phyloP scores from a whole-genome alignment of 1,140 invertebrate genomes.

The Cyclina sinensis region DNA sequence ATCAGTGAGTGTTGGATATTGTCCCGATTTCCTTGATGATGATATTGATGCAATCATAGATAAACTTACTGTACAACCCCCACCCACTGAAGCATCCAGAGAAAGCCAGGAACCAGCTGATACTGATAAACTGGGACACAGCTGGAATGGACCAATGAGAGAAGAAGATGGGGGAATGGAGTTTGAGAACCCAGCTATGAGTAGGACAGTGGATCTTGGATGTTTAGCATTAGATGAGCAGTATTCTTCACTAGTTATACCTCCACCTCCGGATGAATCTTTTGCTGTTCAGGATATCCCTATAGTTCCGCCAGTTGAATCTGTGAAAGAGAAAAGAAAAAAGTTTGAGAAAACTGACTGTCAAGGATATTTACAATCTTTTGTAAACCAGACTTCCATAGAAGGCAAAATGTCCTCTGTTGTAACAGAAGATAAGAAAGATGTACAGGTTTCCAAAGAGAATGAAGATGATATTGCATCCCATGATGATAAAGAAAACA shows the following conservation, averaged over 20 bases:
- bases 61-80: slow-evolving; percentile 93
- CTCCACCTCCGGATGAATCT: slow-evolving; percentile 72
- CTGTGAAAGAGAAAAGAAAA: slow-evolving; percentile 61
- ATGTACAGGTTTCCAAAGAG: neutral
- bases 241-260: slow-evolving; percentile 69
- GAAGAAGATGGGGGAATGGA: slow-evolving; percentile 48
- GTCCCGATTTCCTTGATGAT: slow-evolving; percentile 80
- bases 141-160: slow-evolving; percentile 69
- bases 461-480: slow-evolving; percentile 39
- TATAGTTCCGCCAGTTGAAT: slow-evolving; percentile 74
- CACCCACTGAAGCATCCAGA: slow-evolving; percentile 79
- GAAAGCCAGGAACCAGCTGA: slow-evolving; percentile 28
- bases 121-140: slow-evolving; percentile 53
- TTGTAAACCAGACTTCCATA: neutral
- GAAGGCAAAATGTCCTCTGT: neutral
- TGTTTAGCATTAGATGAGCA: slow-evolving; percentile 51
- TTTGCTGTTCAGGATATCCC: slow-evolving; percentile 71
- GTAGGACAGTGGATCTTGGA: slow-evolving; percentile 59
- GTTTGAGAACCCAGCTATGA: slow-evolving; percentile 56
- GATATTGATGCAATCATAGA: slow-evolving; percentile 93
- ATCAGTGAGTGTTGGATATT: slow-evolving; percentile 78
- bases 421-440: neutral
- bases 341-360: slow-evolving; percentile 55
- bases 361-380: slow-evolving; percentile 38
- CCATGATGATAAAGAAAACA: slow-evolving; percentile 16